Percentiles rank a stretch among this genome's conserved stretches.
These are phyloP conservation scores for Matsumyia berberina DNA, from an alignment of 2,888 invertebrate species.

Conservation along the genomic window DNA sequence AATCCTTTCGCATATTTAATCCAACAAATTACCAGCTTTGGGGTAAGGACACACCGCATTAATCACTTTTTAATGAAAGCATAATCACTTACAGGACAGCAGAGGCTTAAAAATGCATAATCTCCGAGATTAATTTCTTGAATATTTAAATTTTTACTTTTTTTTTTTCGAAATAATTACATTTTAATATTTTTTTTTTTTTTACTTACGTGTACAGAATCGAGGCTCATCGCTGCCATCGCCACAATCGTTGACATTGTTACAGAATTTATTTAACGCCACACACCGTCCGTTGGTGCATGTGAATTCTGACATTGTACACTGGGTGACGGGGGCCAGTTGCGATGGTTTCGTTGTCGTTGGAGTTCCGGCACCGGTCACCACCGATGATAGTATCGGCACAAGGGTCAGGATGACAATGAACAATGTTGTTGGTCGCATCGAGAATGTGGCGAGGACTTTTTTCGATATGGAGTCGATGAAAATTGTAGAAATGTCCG, in stretches of 20 bases:
- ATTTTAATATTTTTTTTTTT: conserved; percentile 19
- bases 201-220: conserved; percentile 91
- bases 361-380: conserved; percentile 77
- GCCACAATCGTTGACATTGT: conserved; percentile 91
- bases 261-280: conserved; percentile 90
- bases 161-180: background rate
- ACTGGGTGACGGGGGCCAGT: conserved; percentile 78
- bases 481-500: conserved; percentile 81
- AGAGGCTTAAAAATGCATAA: background rate
- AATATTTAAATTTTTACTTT: background rate
- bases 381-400: conserved; percentile 64
- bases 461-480: conserved; percentile 69
- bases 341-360: conserved; percentile 78
- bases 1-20: background rate
- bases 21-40: background rate
- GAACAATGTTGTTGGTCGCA: conserved; percentile 68
- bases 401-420: conserved; percentile 62
- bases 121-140: conserved; percentile 38
- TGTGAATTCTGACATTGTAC: conserved; percentile 83
- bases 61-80: background rate
- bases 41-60: background rate
- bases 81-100: background rate
- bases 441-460: conserved; percentile 52
- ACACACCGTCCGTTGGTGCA: conserved; percentile 84
- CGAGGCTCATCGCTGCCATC: conserved; percentile 92